phyloP scores from a whole-genome alignment of 92 coral and sea anemone species.

The Anthopleura xanthogrammica region DNA sequence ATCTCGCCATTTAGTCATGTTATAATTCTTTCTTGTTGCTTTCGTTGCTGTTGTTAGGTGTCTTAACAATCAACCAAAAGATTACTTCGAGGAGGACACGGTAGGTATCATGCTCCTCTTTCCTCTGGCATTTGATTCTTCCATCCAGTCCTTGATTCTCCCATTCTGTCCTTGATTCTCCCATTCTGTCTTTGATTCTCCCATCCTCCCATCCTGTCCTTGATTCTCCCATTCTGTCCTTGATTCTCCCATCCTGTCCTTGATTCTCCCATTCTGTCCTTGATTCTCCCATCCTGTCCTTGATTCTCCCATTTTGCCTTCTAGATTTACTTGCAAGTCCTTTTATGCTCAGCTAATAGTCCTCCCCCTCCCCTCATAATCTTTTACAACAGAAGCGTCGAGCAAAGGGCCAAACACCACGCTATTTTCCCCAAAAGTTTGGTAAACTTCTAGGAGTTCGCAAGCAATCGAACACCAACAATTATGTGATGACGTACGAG shows the following conservation, averaged over 20 bases:
- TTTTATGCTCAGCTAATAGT: background rate
- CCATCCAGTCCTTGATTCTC: background rate
- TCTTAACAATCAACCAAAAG: conserved; percentile 81
- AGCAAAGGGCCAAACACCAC: conserved; percentile 57
- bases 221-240: no score
- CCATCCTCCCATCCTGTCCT: no score
- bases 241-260: no score
- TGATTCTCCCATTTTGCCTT: no score
- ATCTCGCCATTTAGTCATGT: background rate
- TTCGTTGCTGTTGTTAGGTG: conserved; percentile 46
- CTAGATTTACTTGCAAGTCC: no score
- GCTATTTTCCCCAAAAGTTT: conserved; percentile 75
- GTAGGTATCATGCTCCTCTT: conserved; percentile 39
- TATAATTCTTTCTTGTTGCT: background rate
- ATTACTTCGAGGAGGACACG: conserved; percentile 74
- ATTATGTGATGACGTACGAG: conserved; percentile 79
- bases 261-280: no score
- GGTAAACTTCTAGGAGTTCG: conserved; percentile 77
- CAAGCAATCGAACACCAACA: conserved; percentile 42
- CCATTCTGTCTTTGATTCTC: no score
- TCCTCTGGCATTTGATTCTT: background rate
- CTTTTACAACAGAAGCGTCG: conserved; percentile 55
- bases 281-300: no score
- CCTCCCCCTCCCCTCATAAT: background rate
- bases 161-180: no score